Evolutionary conservation across 1,140 invertebrate genomes (phyloP), one percentile per base, ranked within the genome.

Genomic region (Drosophila biarmipes): DNA sequence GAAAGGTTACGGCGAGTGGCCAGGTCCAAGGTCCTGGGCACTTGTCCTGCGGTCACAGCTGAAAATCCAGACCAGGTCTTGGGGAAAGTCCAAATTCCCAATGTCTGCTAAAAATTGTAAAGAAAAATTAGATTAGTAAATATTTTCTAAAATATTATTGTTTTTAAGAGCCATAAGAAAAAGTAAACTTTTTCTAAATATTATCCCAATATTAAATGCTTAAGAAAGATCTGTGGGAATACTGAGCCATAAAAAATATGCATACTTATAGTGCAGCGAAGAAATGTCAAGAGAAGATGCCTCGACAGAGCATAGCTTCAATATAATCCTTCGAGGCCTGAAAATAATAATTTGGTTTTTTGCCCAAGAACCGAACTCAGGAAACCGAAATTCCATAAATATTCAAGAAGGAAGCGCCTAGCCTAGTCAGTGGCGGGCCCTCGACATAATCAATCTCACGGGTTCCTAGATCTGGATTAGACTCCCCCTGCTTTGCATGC

Each of bases 11-110:
- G 49, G 15, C 38, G 24, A 40, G 29, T 29, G 53, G 55, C 37
- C 17, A 29, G 17, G 15, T 11, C 7, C 17, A 17, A 55, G 48
- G 69, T 27, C 51, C 71, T n/a, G n/a, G n/a, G n/a, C n/a, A n/a
- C n/a, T 42, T 49, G 38, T 37, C 43, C 43, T 76, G 74, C 37
- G 73, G 45, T 56, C 52, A 79, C 76, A 79, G 76, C 76, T 79
- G 69, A 73, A 54, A 73, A 68, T 48, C 51, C 4, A 56, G 59
- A 51, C 3, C 17, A 43, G 14, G 10, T 19, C 2, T 3, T 4
- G 17, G 11, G 48, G 48, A 34, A 29, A 49, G 46, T 48, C 27
- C n/a, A 24, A 46, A 2, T 31, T 10, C 7, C 2, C 29, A 10
- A 7, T 31, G 10, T 31, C 29, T 10, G 29, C 10, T 10, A 0